Evolutionary conservation across 2,888 invertebrate genomes (phyloP), one percentile per base, ranked within the genome.

Genomic region (Athalia rosae): DNA sequence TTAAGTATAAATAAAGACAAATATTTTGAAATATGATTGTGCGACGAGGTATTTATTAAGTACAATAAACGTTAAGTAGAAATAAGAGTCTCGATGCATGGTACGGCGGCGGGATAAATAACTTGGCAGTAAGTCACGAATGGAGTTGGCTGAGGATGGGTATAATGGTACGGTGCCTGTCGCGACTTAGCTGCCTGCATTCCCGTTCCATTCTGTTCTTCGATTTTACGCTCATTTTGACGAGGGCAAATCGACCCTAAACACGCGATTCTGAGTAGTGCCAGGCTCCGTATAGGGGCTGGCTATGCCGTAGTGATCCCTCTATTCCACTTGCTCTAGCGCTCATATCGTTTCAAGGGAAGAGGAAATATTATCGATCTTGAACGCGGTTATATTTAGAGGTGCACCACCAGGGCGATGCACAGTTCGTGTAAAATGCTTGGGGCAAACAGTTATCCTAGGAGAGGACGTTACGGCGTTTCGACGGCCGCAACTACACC

Each of bases 161-260:
- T 6, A 4, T 15, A 83, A 83, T 86, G 86, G 86, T 85, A 87
- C 87, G 84, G 87, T 87, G 81, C 85, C 86, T 85, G 83, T 84
- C 84, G 61, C 61, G 62, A 5, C 53, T 59, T 59, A 11, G 3
- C 59, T 64, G 50, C 8, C 53, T 53, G 53, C 53, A 8, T 53
- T n/a, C 9, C 53, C n/a, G 13, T 7, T 13, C 61, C 61, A 61
- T 15, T 7, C 61, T 13, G 13, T 11, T 15, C 41, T 64, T 13
- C 64, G 64, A 13, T 8, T 4, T 61, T 28, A 7, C 15, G 15
- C 8, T 8, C 61, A 43, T 80, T 69, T 84, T 79, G 73, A 73
- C 74, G 82, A 82, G 81, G 79, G 82, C 81, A 83, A 82, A 87
- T 83, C 83, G 83, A 82, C 82, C 79, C 78, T 79, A 76, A 76